Conservation (phyloP, 2,888 invertebrate genomes). For the Agrotis clavis region DNA sequence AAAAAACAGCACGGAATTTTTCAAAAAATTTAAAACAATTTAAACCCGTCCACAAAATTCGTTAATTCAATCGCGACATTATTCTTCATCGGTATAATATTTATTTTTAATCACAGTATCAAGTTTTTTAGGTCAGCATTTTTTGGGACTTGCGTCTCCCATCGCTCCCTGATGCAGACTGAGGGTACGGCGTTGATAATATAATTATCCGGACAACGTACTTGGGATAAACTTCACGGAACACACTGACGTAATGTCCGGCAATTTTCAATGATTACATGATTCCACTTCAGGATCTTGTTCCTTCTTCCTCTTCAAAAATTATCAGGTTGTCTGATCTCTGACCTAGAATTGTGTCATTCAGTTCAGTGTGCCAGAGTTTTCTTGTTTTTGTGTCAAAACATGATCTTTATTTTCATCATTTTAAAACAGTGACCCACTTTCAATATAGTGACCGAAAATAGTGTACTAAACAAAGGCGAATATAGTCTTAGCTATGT, state of each 20-base stretch:
- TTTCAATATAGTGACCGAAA: slow-evolving; percentile 7
- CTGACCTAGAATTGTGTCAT: not conserved
- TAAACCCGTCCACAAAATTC: not conserved
- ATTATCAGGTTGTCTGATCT: not conserved
- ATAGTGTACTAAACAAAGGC: slow-evolving; percentile 20
- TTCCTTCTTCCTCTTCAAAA: slow-evolving; percentile 17
- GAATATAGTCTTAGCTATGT: not conserved
- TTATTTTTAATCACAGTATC: slow-evolving; percentile 49
- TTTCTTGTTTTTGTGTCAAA: slow-evolving; percentile 12
- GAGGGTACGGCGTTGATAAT: slow-evolving; percentile 47
- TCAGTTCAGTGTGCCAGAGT: not conserved
- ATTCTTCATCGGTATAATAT: slow-evolving; percentile 14
- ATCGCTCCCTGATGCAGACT: slow-evolving; percentile 63
- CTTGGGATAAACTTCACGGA: slow-evolving; percentile 11
- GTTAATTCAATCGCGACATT: slow-evolving; percentile 19
- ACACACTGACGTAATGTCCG: slow-evolving; percentile 32
- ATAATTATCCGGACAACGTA: slow-evolving; percentile 29
- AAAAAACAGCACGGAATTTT: not conserved
- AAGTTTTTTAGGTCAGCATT: slow-evolving; percentile 42
- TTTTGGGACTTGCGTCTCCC: slow-evolving; percentile 58
- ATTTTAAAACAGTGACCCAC: slow-evolving; percentile 12
- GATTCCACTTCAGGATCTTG: slow-evolving; percentile 15
- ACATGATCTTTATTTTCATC: slow-evolving; percentile 13
- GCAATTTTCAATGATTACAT: slow-evolving; percentile 31
- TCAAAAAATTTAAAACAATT: not conserved